These are phyloP conservation scores for Metridium senile DNA, from an alignment of 92 coral and sea anemone species.

Conservation along the genomic window DNA sequence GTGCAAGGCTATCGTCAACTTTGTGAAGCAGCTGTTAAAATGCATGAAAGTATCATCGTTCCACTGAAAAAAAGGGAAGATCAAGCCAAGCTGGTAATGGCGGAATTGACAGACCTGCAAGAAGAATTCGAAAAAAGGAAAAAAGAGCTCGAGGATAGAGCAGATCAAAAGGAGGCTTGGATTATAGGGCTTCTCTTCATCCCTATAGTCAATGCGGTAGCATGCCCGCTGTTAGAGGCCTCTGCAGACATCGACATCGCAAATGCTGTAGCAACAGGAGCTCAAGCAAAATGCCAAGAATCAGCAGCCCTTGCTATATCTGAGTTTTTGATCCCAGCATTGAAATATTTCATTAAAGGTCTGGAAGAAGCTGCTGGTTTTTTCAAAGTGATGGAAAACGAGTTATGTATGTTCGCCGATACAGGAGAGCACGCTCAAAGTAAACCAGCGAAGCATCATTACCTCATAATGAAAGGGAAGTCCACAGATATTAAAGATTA, in stretches of 20 bases:
- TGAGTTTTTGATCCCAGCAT: conserved; percentile 49
- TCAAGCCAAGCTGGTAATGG: conserved; percentile 43
- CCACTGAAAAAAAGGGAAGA: conserved; percentile 62
- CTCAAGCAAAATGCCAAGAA: conserved; percentile 34
- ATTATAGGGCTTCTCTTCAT: conserved; percentile 45
- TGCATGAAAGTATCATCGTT: conserved; percentile 54
- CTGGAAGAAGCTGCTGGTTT: conserved; percentile 54
- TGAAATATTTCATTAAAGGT: conserved; percentile 44
- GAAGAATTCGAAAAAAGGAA: conserved; percentile 38
- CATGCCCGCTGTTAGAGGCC: conserved; percentile 33
- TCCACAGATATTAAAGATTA: conserved; percentile 43
- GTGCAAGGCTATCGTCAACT: conserved; percentile 28
- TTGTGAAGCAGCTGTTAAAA: conserved; percentile 29
- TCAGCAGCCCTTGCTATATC: conserved; percentile 42
- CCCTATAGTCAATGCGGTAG: conserved; percentile 54
- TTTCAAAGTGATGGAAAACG: no score
- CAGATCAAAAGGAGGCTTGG: conserved; percentile 34
- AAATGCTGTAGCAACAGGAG: conserved; percentile 48
- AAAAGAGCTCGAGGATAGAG: conserved; percentile 25
- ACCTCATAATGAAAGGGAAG: conserved; percentile 35
- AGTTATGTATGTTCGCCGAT: conserved; percentile 45
- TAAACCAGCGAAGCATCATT: conserved; percentile 36
- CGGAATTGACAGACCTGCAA: conserved; percentile 49
- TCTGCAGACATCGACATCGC: conserved; percentile 41
- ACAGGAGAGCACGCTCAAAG: conserved; percentile 19